Evolutionary conservation across 2,888 invertebrate species (phyloP), one percentile per base, ranked within the genome.

Genomic region (Clistopyga incitator): DNA sequence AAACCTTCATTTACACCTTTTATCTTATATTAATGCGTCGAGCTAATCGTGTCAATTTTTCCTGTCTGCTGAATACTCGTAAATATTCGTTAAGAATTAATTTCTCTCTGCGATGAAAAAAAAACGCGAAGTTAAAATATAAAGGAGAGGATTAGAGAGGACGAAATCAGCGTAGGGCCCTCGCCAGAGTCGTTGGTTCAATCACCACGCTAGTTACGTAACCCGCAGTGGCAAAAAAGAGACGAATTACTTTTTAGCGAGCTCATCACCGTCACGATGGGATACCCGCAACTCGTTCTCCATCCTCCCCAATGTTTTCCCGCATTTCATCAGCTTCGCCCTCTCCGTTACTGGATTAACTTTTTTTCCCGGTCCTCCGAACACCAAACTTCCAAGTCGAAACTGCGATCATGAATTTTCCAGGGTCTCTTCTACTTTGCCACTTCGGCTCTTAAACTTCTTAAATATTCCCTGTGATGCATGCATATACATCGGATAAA

Each of bases 331-430:
- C 18, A 20, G 13, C 52, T 75, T 15, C 34, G 6, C n/a, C 8
- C 52, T 50, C 52, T 23, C 34, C 20, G 18, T n/a, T 29, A 25
- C 25, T 34, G 29, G 23, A 34, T 70, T 18, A 23, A 45, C n/a
- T 67, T 38, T 52, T 70, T 52, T 20, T 23, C n/a, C n/a, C 52
- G 29, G 20, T 38, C 34, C 52, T 38, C 20, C 23, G 8, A 52
- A 70, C 34, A 23, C 23, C n/a, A 45, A 67, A 67, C 1, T 47
- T 23, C 23, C n/a, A n/a, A 13, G 15, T 38, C 34, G 52, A 54
- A 52, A 52, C n/a, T 52, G 34, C 52, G 54, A 52, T 54, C 52
- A 70, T 54, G 52, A 70, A 54, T 70, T 15, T 70, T 54, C 70
- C 23, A 54, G 38, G 38, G 20, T 47, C 20, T 34, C 34, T 23